These are phyloP conservation scores for Seladonia tumulorum DNA, from an alignment of 2,888 invertebrate species.

Conservation along the genomic window DNA sequence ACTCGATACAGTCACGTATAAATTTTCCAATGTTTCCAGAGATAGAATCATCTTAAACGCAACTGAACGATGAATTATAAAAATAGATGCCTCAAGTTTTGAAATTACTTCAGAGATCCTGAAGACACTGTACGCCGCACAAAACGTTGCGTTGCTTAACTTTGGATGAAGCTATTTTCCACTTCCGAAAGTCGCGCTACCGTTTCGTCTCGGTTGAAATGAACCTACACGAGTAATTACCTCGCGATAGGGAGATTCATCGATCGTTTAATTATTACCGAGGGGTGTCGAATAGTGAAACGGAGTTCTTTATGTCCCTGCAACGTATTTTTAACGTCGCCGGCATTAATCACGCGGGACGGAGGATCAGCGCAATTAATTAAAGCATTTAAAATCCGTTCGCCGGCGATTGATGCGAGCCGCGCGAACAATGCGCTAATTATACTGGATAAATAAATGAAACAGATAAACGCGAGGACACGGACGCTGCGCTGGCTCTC, in stretches of 20 bases:
- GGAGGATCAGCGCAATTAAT: not conserved
- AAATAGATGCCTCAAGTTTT: not conserved
- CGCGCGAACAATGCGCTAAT: slow-evolving; percentile 17
- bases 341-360: slow-evolving; percentile 3
- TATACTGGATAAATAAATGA: slow-evolving; percentile 31
- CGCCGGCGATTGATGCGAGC: not conserved
- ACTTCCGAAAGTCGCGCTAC: not conserved
- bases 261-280: not conserved
- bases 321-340: not conserved
- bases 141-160: not conserved
- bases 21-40: not conserved
- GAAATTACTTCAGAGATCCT: not conserved
- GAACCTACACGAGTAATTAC: not conserved
- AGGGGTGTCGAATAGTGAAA: not conserved
- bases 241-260: no score
- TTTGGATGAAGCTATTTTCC: not conserved
- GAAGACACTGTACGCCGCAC: not conserved
- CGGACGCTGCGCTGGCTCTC: not conserved
- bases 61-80: not conserved
- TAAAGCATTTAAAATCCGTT: not conserved
- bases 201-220: not conserved
- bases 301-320: not conserved
- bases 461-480: slow-evolving; percentile 25
- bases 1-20: not conserved
- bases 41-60: not conserved